phyloP scores from a whole-genome alignment of 37 sponge, comb jelly and placozoan species.

The Dysidea cf. avara region DNA sequence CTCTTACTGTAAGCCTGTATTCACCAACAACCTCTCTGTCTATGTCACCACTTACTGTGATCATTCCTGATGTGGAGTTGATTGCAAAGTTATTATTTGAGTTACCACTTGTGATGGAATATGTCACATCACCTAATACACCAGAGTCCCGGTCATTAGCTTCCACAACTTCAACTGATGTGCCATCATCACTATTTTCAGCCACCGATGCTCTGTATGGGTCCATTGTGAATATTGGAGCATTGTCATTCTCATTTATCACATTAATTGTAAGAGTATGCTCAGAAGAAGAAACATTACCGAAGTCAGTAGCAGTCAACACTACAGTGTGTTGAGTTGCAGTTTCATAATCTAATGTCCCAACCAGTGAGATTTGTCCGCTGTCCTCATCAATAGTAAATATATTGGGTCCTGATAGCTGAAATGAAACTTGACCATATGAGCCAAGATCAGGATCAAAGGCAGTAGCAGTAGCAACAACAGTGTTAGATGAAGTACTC shows the following conservation, averaged over 20 bases:
- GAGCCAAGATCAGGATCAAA: constrained; percentile 45
- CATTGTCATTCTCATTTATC: constrained; percentile 46
- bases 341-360: constrained; percentile 49
- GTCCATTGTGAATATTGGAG: constrained; percentile 10
- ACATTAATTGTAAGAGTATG: constrained; percentile 36
- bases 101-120: neutral
- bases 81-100: constrained; percentile 5
- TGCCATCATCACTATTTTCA: constrained; percentile 18
- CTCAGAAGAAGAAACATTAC: constrained; percentile 2
- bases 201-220: constrained; percentile 7
- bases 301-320: constrained; percentile 3
- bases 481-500: neutral
- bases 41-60: constrained; percentile 13
- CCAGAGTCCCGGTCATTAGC: constrained; percentile 51
- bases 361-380: constrained; percentile 21
- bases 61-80: constrained; percentile 31
- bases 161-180: constrained; percentile 6
- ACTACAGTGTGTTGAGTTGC: constrained; percentile 4
- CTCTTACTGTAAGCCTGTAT: constrained; percentile 60
- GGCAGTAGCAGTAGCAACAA: constrained; percentile 23
- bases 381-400: constrained; percentile 40
- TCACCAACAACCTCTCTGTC: constrained; percentile 44
- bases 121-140: neutral
- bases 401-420: neutral
- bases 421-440: constrained; percentile 26